A percentile compares a stretch with the other conserved stretches of the same genome.
These are phyloP conservation scores for Chionodraco myersi DNA, from an alignment of 2,113 vertebrate genomes.

Conservation along the genomic window DNA sequence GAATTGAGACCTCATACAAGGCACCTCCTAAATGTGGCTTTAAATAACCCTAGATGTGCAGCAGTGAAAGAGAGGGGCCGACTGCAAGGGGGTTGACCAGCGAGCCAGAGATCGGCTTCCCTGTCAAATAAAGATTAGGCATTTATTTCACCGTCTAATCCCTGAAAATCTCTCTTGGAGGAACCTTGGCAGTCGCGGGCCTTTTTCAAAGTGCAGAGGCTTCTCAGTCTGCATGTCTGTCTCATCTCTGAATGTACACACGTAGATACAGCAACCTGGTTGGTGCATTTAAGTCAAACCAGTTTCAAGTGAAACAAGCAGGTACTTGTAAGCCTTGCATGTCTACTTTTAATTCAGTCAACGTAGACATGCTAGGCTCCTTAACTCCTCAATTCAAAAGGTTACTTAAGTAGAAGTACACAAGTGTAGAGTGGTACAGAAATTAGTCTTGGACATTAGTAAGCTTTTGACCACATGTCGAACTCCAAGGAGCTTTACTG, in stretches of 20 bases:
- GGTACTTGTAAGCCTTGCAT: background rate
- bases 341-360: background rate
- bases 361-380: too few species aligned
- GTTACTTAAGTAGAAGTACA: too few species aligned
- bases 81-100: constrained; percentile 57
- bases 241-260: constrained; percentile 46
- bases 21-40: constrained; percentile 48
- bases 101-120: constrained; percentile 62
- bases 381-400: too few species aligned
- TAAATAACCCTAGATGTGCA: constrained; percentile 43
- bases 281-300: constrained; percentile 18
- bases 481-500: too few species aligned
- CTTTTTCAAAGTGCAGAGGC: constrained; percentile 40
- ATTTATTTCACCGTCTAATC: constrained; percentile 75
- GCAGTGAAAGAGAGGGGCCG: constrained; percentile 31
- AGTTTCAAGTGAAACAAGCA: constrained; percentile 28
- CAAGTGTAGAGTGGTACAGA: too few species aligned
- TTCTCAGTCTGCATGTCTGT: constrained; percentile 37
- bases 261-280: constrained; percentile 35
- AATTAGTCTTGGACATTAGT: too few species aligned
- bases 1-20: constrained; percentile 39
- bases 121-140: constrained; percentile 74
- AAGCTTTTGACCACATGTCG: too few species aligned
- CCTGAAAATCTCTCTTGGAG: constrained; percentile 66
- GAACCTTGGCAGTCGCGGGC: constrained; percentile 34